Conservation (phyloP, 2,797 vertebrate genomes). For the Ptychobarbus kaznakovi region DNA sequence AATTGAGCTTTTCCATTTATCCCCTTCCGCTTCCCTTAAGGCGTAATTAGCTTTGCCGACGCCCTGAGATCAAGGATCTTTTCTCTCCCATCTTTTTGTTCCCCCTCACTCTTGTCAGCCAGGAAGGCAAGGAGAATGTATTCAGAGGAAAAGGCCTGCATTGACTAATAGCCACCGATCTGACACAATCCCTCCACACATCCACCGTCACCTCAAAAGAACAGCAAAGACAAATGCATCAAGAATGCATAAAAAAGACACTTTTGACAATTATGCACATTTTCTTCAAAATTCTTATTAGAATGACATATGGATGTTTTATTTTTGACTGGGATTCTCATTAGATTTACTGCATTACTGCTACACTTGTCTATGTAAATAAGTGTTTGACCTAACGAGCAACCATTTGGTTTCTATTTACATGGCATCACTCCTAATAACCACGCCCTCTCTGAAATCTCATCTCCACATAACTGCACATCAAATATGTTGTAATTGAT, state of each 20-base stretch:
- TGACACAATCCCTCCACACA: constrained; percentile 25
- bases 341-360: neutral
- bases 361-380: neutral
- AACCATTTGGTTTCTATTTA: neutral
- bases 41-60: constrained; percentile 76
- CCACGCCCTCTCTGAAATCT: neutral
- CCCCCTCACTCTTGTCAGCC: neutral
- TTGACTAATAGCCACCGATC: constrained; percentile 31
- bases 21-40: constrained; percentile 68
- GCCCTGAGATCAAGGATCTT: constrained; percentile 71
- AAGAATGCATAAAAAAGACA: neutral
- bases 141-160: constrained; percentile 14
- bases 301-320: neutral
- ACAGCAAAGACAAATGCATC: neutral
- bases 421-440: neutral
- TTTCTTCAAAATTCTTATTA: neutral
- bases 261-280: neutral
- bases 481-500: neutral
- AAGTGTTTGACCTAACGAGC: neutral
- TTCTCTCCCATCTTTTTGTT: constrained; percentile 23
- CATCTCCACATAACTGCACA: neutral
- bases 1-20: constrained; percentile 76
- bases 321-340: neutral
- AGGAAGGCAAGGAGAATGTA: constrained; percentile 20
- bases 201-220: constrained; percentile 19